phyloP scores from a whole-genome alignment of 2,113 vertebrate species.

The Chitala chitala region DNA sequence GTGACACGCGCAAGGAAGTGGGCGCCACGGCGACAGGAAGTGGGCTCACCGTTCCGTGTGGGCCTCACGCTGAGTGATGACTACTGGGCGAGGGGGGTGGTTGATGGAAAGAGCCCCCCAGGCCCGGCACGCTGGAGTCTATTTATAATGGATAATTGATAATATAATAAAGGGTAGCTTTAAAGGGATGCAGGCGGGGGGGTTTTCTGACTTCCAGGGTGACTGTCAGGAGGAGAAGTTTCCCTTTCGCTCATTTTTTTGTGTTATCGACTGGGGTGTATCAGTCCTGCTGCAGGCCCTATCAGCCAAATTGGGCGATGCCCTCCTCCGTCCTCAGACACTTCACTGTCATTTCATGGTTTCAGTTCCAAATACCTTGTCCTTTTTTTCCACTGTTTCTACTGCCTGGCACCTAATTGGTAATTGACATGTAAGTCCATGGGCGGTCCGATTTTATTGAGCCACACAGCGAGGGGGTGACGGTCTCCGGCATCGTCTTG shows the following conservation, averaged over 20 bases:
- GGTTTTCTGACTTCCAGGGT: neutral
- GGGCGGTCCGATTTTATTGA: slow-evolving; percentile 56
- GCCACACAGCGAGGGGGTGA: slow-evolving; percentile 52
- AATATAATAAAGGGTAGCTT: slow-evolving; percentile 54
- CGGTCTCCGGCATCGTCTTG: neutral
- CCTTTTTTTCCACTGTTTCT: slow-evolving; percentile 50
- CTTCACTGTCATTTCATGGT: slow-evolving; percentile 47
- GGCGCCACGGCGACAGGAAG: slow-evolving; percentile 43
- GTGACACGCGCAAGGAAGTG: slow-evolving; percentile 60
- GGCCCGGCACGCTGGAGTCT: slow-evolving; percentile 51
- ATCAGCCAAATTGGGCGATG: slow-evolving; percentile 38
- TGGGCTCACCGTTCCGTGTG: slow-evolving; percentile 50
- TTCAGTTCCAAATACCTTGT: slow-evolving; percentile 51
- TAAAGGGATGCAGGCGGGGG: neutral
- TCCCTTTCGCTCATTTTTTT: slow-evolving; percentile 45
- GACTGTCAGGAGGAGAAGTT: slow-evolving; percentile 26
- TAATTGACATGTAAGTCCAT: slow-evolving; percentile 58
- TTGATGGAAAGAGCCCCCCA: slow-evolving; percentile 59
- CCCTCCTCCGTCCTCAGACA: slow-evolving; percentile 36
- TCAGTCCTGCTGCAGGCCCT: slow-evolving; percentile 28
- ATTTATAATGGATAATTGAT: slow-evolving; percentile 68
- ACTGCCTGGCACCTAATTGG: slow-evolving; percentile 46
- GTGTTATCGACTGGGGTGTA: slow-evolving; percentile 34
- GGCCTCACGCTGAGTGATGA: slow-evolving; percentile 65
- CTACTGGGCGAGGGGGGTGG: slow-evolving; percentile 34